Conservation (phyloP, 92 coral and sea anemone genomes). For the Porites rus region DNA sequence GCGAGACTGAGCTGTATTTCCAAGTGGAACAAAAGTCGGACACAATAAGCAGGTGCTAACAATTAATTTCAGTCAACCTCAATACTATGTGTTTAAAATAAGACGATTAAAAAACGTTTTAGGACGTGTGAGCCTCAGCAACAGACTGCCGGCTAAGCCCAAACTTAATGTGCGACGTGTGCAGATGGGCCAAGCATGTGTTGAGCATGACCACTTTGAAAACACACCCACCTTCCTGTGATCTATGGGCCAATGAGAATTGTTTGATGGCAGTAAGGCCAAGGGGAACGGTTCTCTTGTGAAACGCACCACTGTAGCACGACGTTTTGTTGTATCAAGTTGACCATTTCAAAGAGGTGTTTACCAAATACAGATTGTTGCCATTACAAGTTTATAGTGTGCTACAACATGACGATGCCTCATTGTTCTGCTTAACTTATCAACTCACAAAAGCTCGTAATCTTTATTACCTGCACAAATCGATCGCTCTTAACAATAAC, state of each 20-base stretch:
- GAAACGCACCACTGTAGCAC: neutral
- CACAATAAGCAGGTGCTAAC: conserved; percentile 97
- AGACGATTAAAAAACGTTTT: conserved; percentile 62
- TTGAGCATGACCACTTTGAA: conserved; percentile 20
- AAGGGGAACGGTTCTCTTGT: conserved; percentile 3
- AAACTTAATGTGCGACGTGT: conserved; percentile 36
- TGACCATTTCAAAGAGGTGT: conserved; percentile 40
- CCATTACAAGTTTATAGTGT: conserved; percentile 28
- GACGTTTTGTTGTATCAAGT: conserved; percentile 17
- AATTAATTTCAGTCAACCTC: conserved; percentile 81
- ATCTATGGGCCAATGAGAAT: conserved; percentile 7
- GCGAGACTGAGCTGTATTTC: conserved; percentile 77
- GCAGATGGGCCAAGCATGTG: conserved; percentile 63
- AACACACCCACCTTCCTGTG: conserved; percentile 15
- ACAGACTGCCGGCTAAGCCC: conserved; percentile 48
- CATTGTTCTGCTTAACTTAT: conserved; percentile 22
- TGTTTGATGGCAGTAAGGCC: neutral
- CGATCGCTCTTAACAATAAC: neutral
- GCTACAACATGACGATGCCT: conserved; percentile 13
- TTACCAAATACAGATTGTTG: conserved; percentile 30
- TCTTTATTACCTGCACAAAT: conserved; percentile 25
- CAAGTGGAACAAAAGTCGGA: conserved; percentile 85
- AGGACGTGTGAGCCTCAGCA: conserved; percentile 92
- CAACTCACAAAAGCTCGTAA: neutral
- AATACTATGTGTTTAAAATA: conserved; percentile 83